Conservation (phyloP, 2,888 invertebrate species). For the Automeris io region DNA sequence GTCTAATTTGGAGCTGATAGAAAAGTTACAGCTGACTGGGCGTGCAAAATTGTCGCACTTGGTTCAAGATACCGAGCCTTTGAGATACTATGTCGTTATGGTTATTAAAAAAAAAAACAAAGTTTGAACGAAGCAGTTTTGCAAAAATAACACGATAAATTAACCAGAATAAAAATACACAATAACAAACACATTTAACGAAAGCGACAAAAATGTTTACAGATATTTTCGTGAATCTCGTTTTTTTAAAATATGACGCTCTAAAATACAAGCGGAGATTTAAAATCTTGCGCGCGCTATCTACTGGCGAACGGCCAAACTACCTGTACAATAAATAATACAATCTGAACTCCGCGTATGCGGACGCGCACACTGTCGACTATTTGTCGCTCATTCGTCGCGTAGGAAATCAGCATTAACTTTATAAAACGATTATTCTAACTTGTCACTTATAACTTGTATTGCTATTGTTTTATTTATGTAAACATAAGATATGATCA, state of each 20-base stretch:
- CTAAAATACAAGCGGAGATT: constrained; percentile 57
- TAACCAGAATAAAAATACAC: background rate
- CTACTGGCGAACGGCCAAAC: constrained; percentile 65
- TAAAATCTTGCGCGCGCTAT: constrained; percentile 66
- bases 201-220: constrained; percentile 1
- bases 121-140: too few relatives aligned
- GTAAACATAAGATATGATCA: too few relatives aligned
- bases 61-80: too few relatives aligned
- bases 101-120: too few relatives aligned
- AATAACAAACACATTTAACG: background rate
- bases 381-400: constrained; percentile 11
- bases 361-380: constrained; percentile 23
- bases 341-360: constrained; percentile 38
- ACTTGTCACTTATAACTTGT: too few relatives aligned
- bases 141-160: background rate
- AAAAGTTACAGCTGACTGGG: too few relatives aligned
- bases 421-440: too few relatives aligned
- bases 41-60: too few relatives aligned
- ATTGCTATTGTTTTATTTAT: too few relatives aligned
- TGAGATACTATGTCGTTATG: too few relatives aligned
- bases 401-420: too few relatives aligned
- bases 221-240: constrained; percentile 53
- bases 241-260: constrained; percentile 59
- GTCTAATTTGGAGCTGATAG: too few relatives aligned
- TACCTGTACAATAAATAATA: constrained; percentile 71